phyloP scores from a whole-genome alignment of 2,113 vertebrate species.

The Prunella himalayana region DNA sequence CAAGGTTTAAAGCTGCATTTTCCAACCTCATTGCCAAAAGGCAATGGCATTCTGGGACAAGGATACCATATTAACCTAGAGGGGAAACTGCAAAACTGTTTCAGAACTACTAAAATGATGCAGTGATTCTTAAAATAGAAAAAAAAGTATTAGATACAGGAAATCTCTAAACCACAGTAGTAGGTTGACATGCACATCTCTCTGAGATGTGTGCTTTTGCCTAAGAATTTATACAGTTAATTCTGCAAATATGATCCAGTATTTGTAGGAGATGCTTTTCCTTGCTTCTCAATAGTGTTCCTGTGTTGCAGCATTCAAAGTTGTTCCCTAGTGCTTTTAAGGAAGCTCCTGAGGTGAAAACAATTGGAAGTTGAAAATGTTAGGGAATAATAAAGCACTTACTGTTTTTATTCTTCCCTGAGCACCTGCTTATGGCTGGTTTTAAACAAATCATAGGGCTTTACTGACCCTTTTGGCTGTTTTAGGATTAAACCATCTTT shows the following conservation, averaged over 20 bases:
- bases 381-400: neutral
- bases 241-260: neutral
- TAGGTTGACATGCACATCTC: neutral
- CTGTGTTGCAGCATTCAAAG: neutral
- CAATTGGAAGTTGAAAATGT: neutral
- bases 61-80: neutral
- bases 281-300: neutral
- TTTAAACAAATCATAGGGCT: neutral
- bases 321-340: neutral
- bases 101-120: neutral
- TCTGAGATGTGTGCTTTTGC: neutral
- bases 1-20: neutral
- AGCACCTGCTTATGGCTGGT: neutral
- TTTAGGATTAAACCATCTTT: neutral
- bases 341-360: neutral
- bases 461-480: neutral
- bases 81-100: neutral
- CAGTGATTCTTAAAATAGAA: neutral
- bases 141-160: neutral
- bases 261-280: neutral
- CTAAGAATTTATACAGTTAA: neutral
- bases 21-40: neutral
- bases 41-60: neutral
- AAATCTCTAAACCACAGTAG: neutral
- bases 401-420: neutral